Evolutionary conservation across 2,888 invertebrate genomes (phyloP), one percentile per base, ranked within the genome.

Genomic region (Apoda limacodes): DNA sequence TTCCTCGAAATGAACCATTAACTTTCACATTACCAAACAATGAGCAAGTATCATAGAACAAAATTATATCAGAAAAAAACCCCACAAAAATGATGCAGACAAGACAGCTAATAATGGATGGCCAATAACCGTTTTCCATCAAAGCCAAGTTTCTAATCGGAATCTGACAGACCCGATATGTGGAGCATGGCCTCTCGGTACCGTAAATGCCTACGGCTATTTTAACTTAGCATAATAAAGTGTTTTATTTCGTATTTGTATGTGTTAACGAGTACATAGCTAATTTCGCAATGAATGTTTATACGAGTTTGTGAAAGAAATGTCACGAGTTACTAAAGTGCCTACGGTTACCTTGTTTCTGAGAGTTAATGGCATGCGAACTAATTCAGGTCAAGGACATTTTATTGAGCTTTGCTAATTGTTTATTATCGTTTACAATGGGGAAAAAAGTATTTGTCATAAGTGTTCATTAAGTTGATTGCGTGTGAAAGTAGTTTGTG

Each of bases 121-220:
- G 51, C 38, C 48, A 57, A 56, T 61, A 66, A 67, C 62, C 63
- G 63, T 69, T 72, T 71, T 68, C 65, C 69, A 68, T 72, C 67
- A 70, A 66, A 64, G 43, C 47, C 39, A 47, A 56, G 57, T 64
- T 64, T 70, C 66, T 68, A 68, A 67, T 68, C 62, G 53, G 52
- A 60, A 56, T 56, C 59, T 63, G 61, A 61, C 64, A 60, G 56
- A 35, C 43, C 34, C 32, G 46, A 56, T 58, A 70, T 69, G 61
- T 65, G 43, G 71, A 65, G 59, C 65, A 51, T 28, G 34, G 39
- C 30, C 27, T 34, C n/a, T n/a, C n/a, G 28, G 53, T 69, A 72
- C 75, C 69, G 72, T 68, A 66, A 64, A 40, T 35, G 62, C 74
- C 61, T n/a, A 37, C 25, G 59, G 68, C 57, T 28, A 35, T 32